A percentile compares a stretch with the other conserved stretches of the same genome.
Evolutionary conservation across 1,140 invertebrate species (phyloP).

Genomic region (Drosophila arawakana): DNA sequence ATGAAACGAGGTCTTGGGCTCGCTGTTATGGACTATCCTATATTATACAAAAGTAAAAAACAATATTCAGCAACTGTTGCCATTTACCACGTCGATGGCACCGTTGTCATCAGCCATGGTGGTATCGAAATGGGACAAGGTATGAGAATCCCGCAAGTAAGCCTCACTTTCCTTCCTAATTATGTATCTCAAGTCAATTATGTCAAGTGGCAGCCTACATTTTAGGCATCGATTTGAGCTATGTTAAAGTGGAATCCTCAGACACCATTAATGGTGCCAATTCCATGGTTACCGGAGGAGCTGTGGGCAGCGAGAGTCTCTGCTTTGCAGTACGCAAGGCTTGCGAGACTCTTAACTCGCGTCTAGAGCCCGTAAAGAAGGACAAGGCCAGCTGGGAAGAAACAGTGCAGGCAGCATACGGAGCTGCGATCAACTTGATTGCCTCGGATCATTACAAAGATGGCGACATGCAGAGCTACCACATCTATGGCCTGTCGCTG

Average conservation of each 20-base stretch:
- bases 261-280: slow-evolving; percentile 89
- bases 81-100: slow-evolving; percentile 89
- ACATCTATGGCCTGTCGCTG: slow-evolving; percentile 87
- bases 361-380: slow-evolving; percentile 87
- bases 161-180: no score
- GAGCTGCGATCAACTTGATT: slow-evolving; percentile 87
- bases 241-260: slow-evolving; percentile 89
- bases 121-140: slow-evolving; percentile 92
- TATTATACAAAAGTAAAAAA: slow-evolving; percentile 81
- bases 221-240: slow-evolving; percentile 89
- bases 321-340: slow-evolving; percentile 87
- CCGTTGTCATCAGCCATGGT: slow-evolving; percentile 88
- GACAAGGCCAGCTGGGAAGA: slow-evolving; percentile 87
- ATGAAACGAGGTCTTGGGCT: slow-evolving; percentile 88
- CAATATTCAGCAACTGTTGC: slow-evolving; percentile 87
- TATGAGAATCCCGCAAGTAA: not conserved
- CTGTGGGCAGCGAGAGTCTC: slow-evolving; percentile 86
- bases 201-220: slow-evolving; percentile 91
- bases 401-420: slow-evolving; percentile 86
- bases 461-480: slow-evolving; percentile 86
- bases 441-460: slow-evolving; percentile 87
- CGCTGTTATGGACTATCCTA: slow-evolving; percentile 86
- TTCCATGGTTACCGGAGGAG: slow-evolving; percentile 88
- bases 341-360: slow-evolving; percentile 87
- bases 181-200: no score